A percentile compares a stretch with the other conserved stretches of the same genome.
phyloP scores from a whole-genome alignment of 2,888 invertebrate genomes.

The Phaedon cochleariae region DNA sequence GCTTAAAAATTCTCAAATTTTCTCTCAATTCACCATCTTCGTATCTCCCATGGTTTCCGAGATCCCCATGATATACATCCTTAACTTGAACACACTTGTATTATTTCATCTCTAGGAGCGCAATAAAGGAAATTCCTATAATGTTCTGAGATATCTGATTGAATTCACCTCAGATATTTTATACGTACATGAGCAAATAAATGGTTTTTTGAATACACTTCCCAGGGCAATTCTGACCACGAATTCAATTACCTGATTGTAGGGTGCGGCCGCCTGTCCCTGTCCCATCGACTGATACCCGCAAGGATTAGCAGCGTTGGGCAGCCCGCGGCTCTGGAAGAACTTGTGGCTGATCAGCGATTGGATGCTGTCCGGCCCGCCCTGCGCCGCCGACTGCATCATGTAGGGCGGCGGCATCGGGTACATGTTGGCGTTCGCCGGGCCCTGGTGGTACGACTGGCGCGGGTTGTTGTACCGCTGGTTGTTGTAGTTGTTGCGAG shows the following conservation, averaged over 20 bases:
- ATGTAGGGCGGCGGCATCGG: constrained; percentile 58
- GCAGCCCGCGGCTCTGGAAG: constrained; percentile 72
- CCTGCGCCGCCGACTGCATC: constrained; percentile 58
- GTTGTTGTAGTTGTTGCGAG: constrained; percentile 51
- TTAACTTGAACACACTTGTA: no score
- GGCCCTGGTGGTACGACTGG: constrained; percentile 52
- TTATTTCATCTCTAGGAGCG: no score
- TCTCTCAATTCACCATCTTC: no score
- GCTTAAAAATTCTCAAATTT: no score
- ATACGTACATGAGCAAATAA: no score
- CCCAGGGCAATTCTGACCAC: no score
- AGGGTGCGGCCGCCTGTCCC: constrained; percentile 55
- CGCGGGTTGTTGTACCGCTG: constrained; percentile 52
- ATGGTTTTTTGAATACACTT: no score
- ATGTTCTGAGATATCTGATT: no score
- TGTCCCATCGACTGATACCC: constrained; percentile 70
- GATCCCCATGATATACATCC: no score
- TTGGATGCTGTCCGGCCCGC: constrained; percentile 62
- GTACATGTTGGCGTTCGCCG: constrained; percentile 55
- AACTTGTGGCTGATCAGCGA: constrained; percentile 74
- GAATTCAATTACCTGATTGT: constrained; percentile 68
- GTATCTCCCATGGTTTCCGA: no score
- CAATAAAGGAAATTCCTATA: no score
- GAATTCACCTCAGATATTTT: no score
- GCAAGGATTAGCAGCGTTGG: constrained; percentile 67